These are phyloP conservation scores for Delphinapterus leucas DNA, from an alignment of 2,113 vertebrate species.

Conservation along the genomic window DNA sequence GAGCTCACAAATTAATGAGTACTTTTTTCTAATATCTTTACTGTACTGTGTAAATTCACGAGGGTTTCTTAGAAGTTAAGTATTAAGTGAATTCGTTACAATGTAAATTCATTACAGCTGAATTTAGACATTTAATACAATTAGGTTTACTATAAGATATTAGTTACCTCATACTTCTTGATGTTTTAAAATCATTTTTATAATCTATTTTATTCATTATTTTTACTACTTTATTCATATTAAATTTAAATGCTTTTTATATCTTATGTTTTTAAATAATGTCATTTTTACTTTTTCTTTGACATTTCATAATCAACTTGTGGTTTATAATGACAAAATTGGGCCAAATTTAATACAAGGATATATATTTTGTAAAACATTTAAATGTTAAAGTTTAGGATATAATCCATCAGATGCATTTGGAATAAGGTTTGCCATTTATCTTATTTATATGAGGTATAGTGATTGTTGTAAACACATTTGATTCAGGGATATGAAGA, in stretches of 20 bases:
- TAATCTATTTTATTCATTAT: neutral
- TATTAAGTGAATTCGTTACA: neutral
- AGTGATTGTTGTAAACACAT: neutral
- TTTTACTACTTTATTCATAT: neutral
- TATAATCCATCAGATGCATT: neutral
- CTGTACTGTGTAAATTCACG: neutral
- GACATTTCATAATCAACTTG: constrained; percentile 1
- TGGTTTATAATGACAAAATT: constrained; percentile 40
- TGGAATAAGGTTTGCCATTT: neutral
- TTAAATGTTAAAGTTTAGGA: neutral
- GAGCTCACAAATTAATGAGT: neutral
- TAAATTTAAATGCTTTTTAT: neutral
- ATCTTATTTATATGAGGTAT: neutral
- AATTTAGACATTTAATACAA: neutral
- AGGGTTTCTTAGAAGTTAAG: neutral
- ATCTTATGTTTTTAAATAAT: neutral
- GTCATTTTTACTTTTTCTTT: neutral
- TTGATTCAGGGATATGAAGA: neutral
- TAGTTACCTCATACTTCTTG: neutral
- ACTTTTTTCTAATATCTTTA: neutral
- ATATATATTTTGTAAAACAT: neutral
- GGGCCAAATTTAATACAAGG: neutral
- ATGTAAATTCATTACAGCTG: neutral
- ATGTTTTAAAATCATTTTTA: neutral
- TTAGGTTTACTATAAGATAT: neutral